Evolutionary conservation across 1,140 invertebrate species (phyloP).

Genomic region (Sipha flava): DNA sequence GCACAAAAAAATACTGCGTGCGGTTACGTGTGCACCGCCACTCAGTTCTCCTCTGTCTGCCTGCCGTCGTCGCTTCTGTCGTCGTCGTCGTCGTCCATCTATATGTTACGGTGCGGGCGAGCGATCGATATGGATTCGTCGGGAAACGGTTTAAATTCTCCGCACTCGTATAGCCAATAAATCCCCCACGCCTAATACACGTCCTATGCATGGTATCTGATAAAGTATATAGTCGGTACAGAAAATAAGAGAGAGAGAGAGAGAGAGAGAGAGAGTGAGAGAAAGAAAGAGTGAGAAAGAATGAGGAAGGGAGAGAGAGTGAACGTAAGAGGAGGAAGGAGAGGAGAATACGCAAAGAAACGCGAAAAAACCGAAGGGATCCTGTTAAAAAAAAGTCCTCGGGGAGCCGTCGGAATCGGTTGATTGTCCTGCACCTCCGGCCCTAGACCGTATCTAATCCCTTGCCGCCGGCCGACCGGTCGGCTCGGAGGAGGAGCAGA

Average conservation of each 20-base stretch:
- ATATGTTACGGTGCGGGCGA: neutral
- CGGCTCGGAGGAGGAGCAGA: neutral
- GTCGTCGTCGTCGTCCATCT: neutral
- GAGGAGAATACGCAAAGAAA: neutral
- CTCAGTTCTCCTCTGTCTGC: neutral
- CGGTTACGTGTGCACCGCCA: neutral
- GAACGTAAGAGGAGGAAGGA: neutral
- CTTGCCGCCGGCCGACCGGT: neutral
- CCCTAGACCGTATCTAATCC: slow-evolving; percentile 14
- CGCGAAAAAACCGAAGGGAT: slow-evolving; percentile 26
- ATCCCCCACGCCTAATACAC: slow-evolving; percentile 15
- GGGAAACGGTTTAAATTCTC: slow-evolving; percentile 17
- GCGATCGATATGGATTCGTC: slow-evolving; percentile 9
- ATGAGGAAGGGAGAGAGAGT: neutral
- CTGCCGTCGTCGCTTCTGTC: too few relatives aligned
- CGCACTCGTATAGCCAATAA: slow-evolving; percentile 9
- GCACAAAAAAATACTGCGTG: neutral
- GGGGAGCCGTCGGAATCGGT: slow-evolving; percentile 31
- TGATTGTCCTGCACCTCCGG: slow-evolving; percentile 12
- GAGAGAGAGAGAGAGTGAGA: neutral
- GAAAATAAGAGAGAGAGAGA: neutral
- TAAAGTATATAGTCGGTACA: neutral
- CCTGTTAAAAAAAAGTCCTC: slow-evolving; percentile 30
- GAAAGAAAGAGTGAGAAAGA: neutral
- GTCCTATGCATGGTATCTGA: slow-evolving; percentile 25